phyloP scores from a whole-genome alignment of 2,888 invertebrate genomes.

The Catocala sponsa region DNA sequence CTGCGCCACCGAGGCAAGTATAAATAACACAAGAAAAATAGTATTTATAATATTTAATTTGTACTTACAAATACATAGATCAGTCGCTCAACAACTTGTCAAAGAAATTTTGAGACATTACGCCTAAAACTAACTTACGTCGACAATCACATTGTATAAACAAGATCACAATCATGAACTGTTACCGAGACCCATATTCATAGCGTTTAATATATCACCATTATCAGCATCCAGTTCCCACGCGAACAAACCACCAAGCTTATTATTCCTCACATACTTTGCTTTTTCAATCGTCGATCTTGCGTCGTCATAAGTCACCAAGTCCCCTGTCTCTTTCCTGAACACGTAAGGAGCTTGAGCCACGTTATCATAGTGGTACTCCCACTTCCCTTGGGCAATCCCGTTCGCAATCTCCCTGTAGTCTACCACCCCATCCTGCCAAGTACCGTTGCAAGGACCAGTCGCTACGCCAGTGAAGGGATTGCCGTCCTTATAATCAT shows the following conservation, averaged over 20 bases:
- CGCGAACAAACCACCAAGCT: slow-evolving; percentile 80
- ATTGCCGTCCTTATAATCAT: slow-evolving; percentile 70
- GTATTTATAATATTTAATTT: slow-evolving; percentile 43
- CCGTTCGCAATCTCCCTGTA: slow-evolving; percentile 82
- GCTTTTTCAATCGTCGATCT: slow-evolving; percentile 83
- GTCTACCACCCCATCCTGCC: slow-evolving; percentile 85
- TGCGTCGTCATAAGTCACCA: slow-evolving; percentile 81
- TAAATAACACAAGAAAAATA: slow-evolving; percentile 23
- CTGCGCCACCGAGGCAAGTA: too few species aligned
- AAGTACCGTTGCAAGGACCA: slow-evolving; percentile 81
- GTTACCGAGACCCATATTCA: slow-evolving; percentile 83
- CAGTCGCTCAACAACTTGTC: slow-evolving; percentile 58
- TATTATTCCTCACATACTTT: slow-evolving; percentile 82
- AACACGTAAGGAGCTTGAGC: slow-evolving; percentile 85
- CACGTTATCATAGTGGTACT: slow-evolving; percentile 79
- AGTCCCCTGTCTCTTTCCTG: slow-evolving; percentile 76
- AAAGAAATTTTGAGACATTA: slow-evolving; percentile 60
- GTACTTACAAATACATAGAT: slow-evolving; percentile 52
- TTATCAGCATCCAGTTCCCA: slow-evolving; percentile 86
- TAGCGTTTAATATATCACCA: slow-evolving; percentile 81
- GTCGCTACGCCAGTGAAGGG: slow-evolving; percentile 82
- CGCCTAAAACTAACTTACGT: slow-evolving; percentile 49
- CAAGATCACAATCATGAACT: slow-evolving; percentile 56
- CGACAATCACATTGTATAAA: slow-evolving; percentile 51
- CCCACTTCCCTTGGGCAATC: slow-evolving; percentile 79